Evolutionary conservation across 2,113 vertebrate genomes (phyloP).

Genomic region (Capreolus pygargus): DNA sequence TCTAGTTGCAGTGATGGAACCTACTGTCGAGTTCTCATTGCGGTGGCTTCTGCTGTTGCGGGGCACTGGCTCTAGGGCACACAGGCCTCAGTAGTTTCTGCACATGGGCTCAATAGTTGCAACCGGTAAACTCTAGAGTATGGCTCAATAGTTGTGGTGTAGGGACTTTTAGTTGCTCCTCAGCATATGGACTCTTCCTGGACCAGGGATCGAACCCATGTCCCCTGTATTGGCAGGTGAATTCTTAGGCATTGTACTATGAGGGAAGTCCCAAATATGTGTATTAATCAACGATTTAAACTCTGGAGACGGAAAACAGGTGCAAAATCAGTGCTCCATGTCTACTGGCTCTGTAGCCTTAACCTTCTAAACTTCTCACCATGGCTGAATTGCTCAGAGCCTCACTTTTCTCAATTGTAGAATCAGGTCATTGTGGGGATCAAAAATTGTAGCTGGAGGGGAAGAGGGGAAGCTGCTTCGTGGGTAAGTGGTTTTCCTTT

Average conservation of each 20-base stretch:
- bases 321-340: not conserved
- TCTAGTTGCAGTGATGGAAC: not conserved
- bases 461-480: not conserved
- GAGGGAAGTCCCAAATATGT: not conserved
- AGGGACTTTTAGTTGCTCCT: not conserved
- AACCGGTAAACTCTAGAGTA: not conserved
- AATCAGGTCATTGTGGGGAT: not conserved
- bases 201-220: not conserved
- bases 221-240: not conserved
- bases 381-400: not conserved
- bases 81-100: not conserved
- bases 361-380: not conserved
- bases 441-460: not conserved
- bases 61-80: not conserved
- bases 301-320: not conserved
- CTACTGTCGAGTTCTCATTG: not conserved
- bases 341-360: not conserved
- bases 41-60: not conserved
- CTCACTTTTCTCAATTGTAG: not conserved
- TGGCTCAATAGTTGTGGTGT: not conserved
- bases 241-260: not conserved
- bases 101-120: not conserved
- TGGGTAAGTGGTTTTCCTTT: not conserved
- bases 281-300: not conserved
- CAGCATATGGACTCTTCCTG: not conserved